Evolutionary conservation across 2,113 vertebrate species (phyloP).

Genomic region (Columba janthina): DNA sequence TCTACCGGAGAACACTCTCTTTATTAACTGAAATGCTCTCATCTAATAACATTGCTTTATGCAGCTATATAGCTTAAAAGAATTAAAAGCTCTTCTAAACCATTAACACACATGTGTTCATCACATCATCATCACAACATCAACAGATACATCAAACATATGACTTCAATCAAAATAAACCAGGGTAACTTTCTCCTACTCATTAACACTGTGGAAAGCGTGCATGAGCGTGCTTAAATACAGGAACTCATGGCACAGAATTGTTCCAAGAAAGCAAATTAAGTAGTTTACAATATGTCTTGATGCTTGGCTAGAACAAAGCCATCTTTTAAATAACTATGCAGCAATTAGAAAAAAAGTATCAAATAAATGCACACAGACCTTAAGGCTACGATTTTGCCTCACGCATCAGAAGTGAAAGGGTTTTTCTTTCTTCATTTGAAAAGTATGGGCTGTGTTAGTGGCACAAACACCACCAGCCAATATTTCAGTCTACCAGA

Average conservation of each 20-base stretch:
- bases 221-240: background rate
- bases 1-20: background rate
- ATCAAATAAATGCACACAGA: background rate
- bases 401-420: background rate
- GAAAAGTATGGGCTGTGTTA: background rate
- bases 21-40: background rate
- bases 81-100: background rate
- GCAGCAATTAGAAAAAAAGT: background rate
- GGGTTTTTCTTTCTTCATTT: background rate
- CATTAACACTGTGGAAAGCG: background rate
- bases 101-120: background rate
- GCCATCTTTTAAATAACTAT: background rate
- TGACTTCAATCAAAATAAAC: background rate
- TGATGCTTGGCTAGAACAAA: background rate
- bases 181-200: background rate
- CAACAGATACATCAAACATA: background rate
- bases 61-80: background rate
- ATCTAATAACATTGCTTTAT: background rate
- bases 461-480: background rate
- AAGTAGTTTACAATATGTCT: background rate
- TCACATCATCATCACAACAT: background rate
- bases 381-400: background rate
- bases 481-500: background rate
- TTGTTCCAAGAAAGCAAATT: background rate
- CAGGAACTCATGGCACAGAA: background rate